A percentile compares a stretch with the other conserved stretches of the same genome.
phyloP scores from a whole-genome alignment of 2,113 vertebrate species.

The Opisthocomus hoazin region DNA sequence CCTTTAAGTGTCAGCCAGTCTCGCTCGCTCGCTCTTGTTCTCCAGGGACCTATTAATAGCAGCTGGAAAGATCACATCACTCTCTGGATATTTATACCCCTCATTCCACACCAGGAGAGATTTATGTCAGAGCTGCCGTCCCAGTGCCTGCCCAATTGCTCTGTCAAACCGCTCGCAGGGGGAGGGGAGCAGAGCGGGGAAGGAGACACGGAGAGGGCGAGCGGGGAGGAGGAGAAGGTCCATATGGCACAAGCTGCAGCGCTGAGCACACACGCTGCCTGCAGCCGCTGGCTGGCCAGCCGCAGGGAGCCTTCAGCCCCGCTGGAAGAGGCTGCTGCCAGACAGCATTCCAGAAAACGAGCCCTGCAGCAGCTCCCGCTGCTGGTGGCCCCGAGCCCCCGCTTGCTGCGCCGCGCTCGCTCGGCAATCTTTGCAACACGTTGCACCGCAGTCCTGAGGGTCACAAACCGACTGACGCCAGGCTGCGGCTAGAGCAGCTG shows the following conservation, averaged over 20 bases:
- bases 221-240: conserved; percentile 58
- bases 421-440: not conserved
- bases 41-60: conserved; percentile 84
- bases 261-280: not conserved
- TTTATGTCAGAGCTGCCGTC: conserved; percentile 76
- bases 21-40: conserved; percentile 64
- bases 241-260: conserved; percentile 30
- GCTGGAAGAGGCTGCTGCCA: conserved; percentile 6
- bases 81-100: conserved; percentile 74
- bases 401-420: not conserved
- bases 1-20: conserved; percentile 78
- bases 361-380: not conserved
- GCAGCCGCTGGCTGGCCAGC: not conserved
- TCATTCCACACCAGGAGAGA: conserved; percentile 81
- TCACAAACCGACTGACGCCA: not conserved
- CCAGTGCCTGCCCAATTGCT: conserved; percentile 71
- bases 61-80: conserved; percentile 85
- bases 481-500: not conserved
- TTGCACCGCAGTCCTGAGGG: not conserved
- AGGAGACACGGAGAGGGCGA: conserved; percentile 49
- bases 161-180: conserved; percentile 58
- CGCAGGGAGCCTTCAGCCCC: not conserved
- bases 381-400: not conserved
- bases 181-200: not conserved
- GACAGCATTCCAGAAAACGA: not conserved